Evolutionary conservation across 2,888 invertebrate genomes (phyloP).

Genomic region (Tiphia femorata): DNA sequence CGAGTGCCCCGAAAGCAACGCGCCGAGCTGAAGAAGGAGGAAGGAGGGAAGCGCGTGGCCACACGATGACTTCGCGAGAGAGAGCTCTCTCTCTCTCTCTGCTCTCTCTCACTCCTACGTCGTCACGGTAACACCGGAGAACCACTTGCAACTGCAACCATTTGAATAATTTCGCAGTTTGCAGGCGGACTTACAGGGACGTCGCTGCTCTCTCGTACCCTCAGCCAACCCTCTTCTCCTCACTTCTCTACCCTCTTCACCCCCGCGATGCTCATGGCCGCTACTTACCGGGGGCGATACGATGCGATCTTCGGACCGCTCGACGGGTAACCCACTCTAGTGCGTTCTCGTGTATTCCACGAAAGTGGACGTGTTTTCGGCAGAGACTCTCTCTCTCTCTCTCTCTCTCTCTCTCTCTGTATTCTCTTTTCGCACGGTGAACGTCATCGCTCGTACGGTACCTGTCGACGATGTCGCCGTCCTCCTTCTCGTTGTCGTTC

Average conservation of each 20-base stretch:
- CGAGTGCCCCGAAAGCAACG: constrained; percentile 12
- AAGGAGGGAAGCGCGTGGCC: constrained; percentile 32
- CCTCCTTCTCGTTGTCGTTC: constrained; percentile 4
- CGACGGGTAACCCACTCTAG: too few species aligned
- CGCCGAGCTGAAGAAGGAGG: constrained; percentile 19
- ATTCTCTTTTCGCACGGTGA: not conserved
- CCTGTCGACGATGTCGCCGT: not conserved
- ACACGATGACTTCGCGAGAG: constrained; percentile 36
- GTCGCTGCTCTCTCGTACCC: constrained; percentile 46
- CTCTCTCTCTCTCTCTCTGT: not conserved
- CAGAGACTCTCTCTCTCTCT: not conserved
- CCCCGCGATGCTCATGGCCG: constrained; percentile 62
- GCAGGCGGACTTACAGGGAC: constrained; percentile 58
- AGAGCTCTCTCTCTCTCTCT: not conserved
- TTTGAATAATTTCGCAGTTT: constrained; percentile 65
- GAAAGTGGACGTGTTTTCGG: constrained; percentile 46
- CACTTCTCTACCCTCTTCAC: too few species aligned
- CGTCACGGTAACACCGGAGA: constrained; percentile 39
- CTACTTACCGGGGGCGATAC: constrained; percentile 54
- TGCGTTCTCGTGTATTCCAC: constrained; percentile 37
- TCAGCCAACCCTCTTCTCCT: too few species aligned
- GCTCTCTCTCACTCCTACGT: constrained; percentile 21
- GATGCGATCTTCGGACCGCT: constrained; percentile 38
- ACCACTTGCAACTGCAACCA: constrained; percentile 47
- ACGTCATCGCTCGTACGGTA: too few species aligned